Evolutionary conservation across 2,113 vertebrate genomes (phyloP).

Genomic region (Psephotus haematonotus): DNA sequence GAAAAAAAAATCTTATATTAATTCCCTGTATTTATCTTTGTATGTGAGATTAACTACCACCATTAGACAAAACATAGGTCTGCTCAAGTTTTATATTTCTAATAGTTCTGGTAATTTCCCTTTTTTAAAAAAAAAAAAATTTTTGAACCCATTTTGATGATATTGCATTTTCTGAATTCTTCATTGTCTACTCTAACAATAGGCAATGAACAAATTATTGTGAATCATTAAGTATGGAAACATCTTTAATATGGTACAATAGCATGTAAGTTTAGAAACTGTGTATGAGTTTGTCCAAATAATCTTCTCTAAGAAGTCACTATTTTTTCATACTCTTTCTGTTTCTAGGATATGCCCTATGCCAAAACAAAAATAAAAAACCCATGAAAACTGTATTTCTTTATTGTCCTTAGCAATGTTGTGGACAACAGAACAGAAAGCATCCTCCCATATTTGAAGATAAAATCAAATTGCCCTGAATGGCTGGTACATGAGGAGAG

Average conservation of each 20-base stretch:
- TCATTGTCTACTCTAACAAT: background rate
- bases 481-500: background rate
- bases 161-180: background rate
- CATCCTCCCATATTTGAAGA: background rate
- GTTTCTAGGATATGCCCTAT: background rate
- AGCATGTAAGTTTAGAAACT: background rate
- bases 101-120: background rate
- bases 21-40: background rate
- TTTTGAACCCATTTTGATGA: background rate
- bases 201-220: background rate
- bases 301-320: background rate
- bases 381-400: background rate
- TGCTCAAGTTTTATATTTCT: background rate
- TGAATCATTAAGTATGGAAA: background rate
- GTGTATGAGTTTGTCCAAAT: background rate
- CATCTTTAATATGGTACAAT: background rate
- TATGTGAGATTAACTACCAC: background rate
- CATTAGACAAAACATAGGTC: background rate
- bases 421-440: accelerated
- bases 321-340: background rate
- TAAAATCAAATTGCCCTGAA: background rate
- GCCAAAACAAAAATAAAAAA: background rate
- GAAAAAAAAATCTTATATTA: background rate
- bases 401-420: background rate
- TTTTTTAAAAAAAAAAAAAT: background rate